Evolutionary conservation across 2,113 vertebrate genomes (phyloP), one percentile per base, ranked within the genome.

Genomic region (Sterrhoptilus dennistouni): DNA sequence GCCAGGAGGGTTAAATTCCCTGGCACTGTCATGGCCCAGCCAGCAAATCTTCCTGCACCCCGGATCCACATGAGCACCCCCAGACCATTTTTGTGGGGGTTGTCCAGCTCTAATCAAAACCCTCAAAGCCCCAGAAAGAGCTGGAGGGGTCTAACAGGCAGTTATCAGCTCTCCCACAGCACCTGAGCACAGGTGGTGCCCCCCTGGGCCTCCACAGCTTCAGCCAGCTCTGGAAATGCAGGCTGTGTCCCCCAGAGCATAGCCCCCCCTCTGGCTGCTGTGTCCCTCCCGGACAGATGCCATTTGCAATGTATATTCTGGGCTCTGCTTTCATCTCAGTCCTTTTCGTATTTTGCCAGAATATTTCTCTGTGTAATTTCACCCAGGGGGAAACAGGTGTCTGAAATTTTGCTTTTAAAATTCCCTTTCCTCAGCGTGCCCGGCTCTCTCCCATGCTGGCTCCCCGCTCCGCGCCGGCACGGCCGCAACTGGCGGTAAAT

Each of bases 291-390:
- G 79, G 93, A 54, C 90, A 86, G 92, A 63, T 83, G 92, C 59
- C 95, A 68, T 90, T 93, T 93, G 90, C 95, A 86, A 89, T 91
- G 90, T 16, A 75, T 78, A 75, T 94, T 53, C 82, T 8, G 44
- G 92, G 93, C 90, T 83, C 71, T 0, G 68, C 96, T 97, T 96
- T 96, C 93, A 97, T 97, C 96, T 96, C 83, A 0, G 79, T 92
- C 95, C 96, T 95, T 93, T 94, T 96, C 40, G 85, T 59, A 81
- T 68, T 95, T 96, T 96, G 96, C 96, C 96, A 97, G 96, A 78
- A 88, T 94, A 90, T 94, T 83, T 96, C 87, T 90, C 85, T 85
- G 83, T 92, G 94, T 96, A 95, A 95, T 95, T 95, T 95, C 90
- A 94, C 92, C 96, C 94, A 80, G 79, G 95, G 93, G 94, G 84